A percentile compares a stretch with the other conserved stretches of the same genome.
These are phyloP conservation scores for Aricia agestis DNA, from an alignment of 1,140 invertebrate genomes.

Conservation along the genomic window DNA sequence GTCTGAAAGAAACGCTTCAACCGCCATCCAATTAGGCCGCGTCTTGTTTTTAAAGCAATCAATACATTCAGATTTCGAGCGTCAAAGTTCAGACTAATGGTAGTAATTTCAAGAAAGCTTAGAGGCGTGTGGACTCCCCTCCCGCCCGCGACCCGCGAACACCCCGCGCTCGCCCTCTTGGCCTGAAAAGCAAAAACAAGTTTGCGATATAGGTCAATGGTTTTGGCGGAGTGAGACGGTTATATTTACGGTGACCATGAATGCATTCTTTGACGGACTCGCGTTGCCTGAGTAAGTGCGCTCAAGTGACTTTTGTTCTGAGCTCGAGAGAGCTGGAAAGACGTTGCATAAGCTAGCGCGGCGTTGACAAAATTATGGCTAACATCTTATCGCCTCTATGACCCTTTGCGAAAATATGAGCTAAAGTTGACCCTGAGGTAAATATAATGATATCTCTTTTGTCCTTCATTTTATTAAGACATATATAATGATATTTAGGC, in stretches of 20 bases:
- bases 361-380: not conserved
- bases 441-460: too few species aligned
- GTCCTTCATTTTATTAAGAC: too few species aligned
- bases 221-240: constrained; percentile 25
- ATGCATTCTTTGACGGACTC: constrained; percentile 6
- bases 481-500: too few species aligned
- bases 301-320: constrained; percentile 1
- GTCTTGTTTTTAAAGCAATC: constrained; percentile 8
- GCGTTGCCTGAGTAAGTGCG: not conserved
- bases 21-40: not conserved
- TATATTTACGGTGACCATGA: constrained; percentile 11
- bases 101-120: constrained; percentile 15
- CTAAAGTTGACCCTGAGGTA: too few species aligned
- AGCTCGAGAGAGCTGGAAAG: not conserved
- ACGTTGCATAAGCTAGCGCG: not conserved
- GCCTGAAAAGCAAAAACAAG: constrained; percentile 34
- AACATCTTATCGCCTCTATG: not conserved
- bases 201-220: constrained; percentile 32
- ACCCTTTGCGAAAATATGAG: too few species aligned
- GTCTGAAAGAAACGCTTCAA: not conserved
- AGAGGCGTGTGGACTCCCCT: constrained; percentile 2
- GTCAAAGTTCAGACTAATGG: constrained; percentile 13
- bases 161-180: constrained; percentile 21
- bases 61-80: constrained; percentile 12
- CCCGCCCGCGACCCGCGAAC: not conserved